Conservation (phyloP, 92 coral and sea anemone genomes). For the Isaurus tuberculatus region DNA sequence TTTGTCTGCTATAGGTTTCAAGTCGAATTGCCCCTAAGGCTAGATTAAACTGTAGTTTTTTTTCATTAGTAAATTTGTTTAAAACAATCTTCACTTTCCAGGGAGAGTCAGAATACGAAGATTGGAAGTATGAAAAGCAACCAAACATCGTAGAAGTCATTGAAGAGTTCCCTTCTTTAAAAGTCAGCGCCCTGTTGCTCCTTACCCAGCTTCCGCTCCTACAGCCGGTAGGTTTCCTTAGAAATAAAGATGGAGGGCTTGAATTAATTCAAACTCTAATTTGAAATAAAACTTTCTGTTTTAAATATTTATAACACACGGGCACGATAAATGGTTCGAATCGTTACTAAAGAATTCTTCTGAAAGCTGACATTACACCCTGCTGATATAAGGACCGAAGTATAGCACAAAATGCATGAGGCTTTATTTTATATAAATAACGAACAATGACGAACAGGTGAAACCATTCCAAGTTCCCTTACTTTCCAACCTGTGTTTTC, state of each 20-base stretch:
- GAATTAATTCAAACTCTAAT: not conserved
- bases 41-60: not conserved
- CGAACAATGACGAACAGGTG: too few species aligned
- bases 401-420: too few species aligned
- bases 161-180: slow-evolving; percentile 80
- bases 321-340: too few species aligned
- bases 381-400: too few species aligned
- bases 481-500: too few species aligned
- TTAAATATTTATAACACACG: not conserved
- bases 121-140: slow-evolving; percentile 93
- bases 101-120: slow-evolving; percentile 95
- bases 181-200: slow-evolving; percentile 82
- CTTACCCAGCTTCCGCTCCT: slow-evolving; percentile 91
- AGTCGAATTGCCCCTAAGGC: too few species aligned
- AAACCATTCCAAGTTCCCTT: too few species aligned
- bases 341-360: too few species aligned
- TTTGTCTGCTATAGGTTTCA: not conserved
- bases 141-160: slow-evolving; percentile 93
- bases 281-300: not conserved
- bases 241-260: too few species aligned
- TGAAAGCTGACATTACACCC: too few species aligned
- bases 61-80: not conserved
- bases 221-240: slow-evolving; percentile 84
- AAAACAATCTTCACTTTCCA: slow-evolving; percentile 1
- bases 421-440: too few species aligned